phyloP scores from a whole-genome alignment of 2,888 invertebrate genomes.

The Rhyacophila evoluta region DNA sequence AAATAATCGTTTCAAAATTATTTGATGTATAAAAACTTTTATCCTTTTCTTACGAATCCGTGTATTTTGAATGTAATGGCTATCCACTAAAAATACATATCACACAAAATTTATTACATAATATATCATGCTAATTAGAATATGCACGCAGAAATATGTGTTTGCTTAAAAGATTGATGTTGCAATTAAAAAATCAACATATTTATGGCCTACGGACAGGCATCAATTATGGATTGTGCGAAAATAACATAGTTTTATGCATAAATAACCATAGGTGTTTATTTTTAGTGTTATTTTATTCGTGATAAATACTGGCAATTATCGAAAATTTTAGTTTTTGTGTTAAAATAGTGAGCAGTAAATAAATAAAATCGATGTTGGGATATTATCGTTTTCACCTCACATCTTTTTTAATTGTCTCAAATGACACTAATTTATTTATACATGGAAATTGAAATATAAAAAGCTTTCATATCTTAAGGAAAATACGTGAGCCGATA shows the following conservation, averaged over 20 bases:
- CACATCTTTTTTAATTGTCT: not conserved
- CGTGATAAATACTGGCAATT: not conserved
- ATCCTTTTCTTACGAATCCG: no score
- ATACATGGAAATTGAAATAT: no score
- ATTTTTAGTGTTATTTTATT: slow-evolving; percentile 1
- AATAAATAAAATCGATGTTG: not conserved
- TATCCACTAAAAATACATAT: no score
- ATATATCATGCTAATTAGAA: not conserved
- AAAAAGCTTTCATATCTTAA: no score
- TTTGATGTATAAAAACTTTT: no score
- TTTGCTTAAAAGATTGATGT: slow-evolving; percentile 4
- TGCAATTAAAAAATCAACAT: not conserved
- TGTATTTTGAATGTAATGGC: no score
- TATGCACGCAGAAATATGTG: not conserved
- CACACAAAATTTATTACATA: no score
- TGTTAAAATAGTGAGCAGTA: not conserved
- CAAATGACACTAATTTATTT: no score
- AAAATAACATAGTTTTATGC: no score
- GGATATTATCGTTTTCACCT: not conserved
- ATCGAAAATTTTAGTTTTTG: not conserved
- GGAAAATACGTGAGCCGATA: no score
- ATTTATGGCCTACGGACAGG: not conserved
- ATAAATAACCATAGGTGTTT: not conserved
- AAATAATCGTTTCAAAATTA: no score
- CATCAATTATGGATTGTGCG: not conserved